Evolutionary conservation across 2,113 vertebrate species (phyloP).

Genomic region (Leptosomus discolor): DNA sequence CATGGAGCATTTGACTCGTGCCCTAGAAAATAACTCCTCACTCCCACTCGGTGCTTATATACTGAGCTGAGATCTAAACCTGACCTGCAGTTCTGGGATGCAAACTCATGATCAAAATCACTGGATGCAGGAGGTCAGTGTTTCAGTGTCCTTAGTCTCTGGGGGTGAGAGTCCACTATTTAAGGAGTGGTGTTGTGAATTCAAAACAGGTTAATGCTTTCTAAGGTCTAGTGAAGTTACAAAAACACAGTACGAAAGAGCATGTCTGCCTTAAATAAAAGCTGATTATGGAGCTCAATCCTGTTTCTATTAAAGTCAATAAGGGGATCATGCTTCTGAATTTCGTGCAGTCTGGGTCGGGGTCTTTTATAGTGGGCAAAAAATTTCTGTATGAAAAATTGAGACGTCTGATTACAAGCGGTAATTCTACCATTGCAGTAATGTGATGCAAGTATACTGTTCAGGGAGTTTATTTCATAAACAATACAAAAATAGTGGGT

Average conservation of each 20-base stretch:
- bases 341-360: not conserved
- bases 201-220: constrained; percentile 12
- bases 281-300: constrained; percentile 21
- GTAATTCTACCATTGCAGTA: not conserved
- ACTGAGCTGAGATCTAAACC: constrained; percentile 6
- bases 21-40: constrained; percentile 44
- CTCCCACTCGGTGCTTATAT: not conserved
- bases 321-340: not conserved
- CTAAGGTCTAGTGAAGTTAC: constrained; percentile 24
- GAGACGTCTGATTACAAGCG: not conserved
- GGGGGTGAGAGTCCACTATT: not conserved
- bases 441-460: not conserved
- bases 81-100: constrained; percentile 11
- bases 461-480: not conserved
- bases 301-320: constrained; percentile 18
- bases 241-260: not conserved
- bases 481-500: not conserved
- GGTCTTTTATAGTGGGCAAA: constrained; percentile 22
- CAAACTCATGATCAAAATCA: constrained; percentile 23
- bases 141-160: not conserved
- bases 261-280: constrained; percentile 20
- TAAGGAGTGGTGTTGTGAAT: not conserved
- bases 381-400: constrained; percentile 36
- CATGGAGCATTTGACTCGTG: constrained; percentile 28
- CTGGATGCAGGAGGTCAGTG: not conserved